Conservation (phyloP, 2,888 invertebrate species). For the Tethea ocularis region DNA sequence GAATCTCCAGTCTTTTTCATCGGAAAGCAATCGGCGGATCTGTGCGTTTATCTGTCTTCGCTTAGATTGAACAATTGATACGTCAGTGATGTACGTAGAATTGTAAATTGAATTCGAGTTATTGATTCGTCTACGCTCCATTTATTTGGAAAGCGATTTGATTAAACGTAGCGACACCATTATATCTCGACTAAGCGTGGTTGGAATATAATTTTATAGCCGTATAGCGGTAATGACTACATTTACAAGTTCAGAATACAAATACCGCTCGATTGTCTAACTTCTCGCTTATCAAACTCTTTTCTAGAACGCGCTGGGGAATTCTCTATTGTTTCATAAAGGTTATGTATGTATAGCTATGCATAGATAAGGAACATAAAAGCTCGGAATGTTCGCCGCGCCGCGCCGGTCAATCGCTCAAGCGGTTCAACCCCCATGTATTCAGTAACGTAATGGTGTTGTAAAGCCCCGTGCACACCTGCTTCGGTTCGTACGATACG, state of each 20-base stretch:
- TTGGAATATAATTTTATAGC: conserved; percentile 55
- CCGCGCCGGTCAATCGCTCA: conserved; percentile 64
- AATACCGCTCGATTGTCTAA: conserved; percentile 33
- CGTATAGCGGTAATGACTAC: conserved; percentile 40
- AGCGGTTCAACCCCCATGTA: conserved; percentile 55
- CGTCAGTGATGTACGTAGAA: conserved; percentile 79
- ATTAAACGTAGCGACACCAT: conserved; percentile 65
- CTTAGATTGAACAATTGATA: conserved; percentile 82
- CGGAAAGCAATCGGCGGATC: conserved; percentile 72
- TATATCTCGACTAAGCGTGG: conserved; percentile 62
- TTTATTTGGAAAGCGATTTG: conserved; percentile 76
- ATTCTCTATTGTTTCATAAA: conserved; percentile 41
- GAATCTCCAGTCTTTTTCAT: conserved; percentile 80
- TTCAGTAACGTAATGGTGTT: conserved; percentile 63
- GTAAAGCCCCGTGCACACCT: conserved; percentile 73
- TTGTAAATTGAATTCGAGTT: conserved; percentile 80
- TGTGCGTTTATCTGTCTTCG: conserved; percentile 80
- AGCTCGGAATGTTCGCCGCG: conserved; percentile 47
- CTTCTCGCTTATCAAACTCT: conserved; percentile 32
- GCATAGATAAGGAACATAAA: conserved; percentile 22
- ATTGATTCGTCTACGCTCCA: conserved; percentile 76
- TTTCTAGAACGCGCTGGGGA: conserved; percentile 27
- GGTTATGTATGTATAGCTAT: conserved; percentile 26
- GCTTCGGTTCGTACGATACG: conserved; percentile 54
- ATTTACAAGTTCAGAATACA: conserved; percentile 41